Evolutionary conservation across 2,113 vertebrate species (phyloP).

Genomic region (Misgurnus mizolepis): DNA sequence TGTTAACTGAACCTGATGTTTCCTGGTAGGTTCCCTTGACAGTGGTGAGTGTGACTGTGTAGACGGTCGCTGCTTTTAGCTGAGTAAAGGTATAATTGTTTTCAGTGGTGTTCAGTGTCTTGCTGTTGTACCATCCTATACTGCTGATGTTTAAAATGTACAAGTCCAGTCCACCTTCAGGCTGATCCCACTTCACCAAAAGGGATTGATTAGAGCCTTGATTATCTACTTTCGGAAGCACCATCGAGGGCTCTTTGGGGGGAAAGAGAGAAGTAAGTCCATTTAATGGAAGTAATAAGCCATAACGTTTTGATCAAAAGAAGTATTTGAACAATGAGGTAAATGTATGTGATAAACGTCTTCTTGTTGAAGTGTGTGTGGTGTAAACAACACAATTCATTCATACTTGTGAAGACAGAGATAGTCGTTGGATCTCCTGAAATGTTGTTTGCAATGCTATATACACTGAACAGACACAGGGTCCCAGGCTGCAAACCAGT

Average conservation of each 20-base stretch:
- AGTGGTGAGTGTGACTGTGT: slow-evolving; percentile 22
- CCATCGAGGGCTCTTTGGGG: slow-evolving; percentile 36
- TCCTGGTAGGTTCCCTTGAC: slow-evolving; percentile 10
- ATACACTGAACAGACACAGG: neutral
- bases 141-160: slow-evolving; percentile 42
- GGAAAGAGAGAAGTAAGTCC: slow-evolving; percentile 13
- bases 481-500: slow-evolving; percentile 3
- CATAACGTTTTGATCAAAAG: neutral
- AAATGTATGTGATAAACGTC: neutral
- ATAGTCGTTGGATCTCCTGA: neutral
- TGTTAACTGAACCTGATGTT: slow-evolving; percentile 1
- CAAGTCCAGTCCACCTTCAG: slow-evolving; percentile 30
- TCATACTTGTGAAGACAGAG: neutral
- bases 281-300: neutral
- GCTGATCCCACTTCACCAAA: slow-evolving; percentile 34
- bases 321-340: neutral
- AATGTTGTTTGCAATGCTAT: neutral
- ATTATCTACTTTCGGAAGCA: slow-evolving; percentile 24
- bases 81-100: slow-evolving; percentile 4
- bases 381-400: neutral
- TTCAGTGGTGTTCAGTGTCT: neutral
- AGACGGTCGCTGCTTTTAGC: slow-evolving; percentile 38
- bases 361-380: neutral
- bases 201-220: slow-evolving; percentile 23
- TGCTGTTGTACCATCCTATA: neutral